Evolutionary conservation across 2,113 vertebrate species (phyloP), one percentile per base, ranked within the genome.

Genomic region (Daboia siamensis): DNA sequence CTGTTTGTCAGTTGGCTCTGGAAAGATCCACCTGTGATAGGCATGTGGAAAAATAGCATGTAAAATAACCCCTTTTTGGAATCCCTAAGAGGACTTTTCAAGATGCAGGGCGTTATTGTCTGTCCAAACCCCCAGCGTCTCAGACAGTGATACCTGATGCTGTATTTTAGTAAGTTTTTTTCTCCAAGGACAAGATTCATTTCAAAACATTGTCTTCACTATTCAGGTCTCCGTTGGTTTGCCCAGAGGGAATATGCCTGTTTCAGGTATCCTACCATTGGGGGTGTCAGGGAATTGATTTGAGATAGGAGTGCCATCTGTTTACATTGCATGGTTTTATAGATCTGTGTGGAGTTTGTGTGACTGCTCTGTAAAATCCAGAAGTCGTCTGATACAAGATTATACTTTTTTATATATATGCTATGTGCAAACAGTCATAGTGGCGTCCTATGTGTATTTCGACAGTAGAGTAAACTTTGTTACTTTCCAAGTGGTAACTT

Each of bases 161-260:
- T 86, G 15, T 15, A 20, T 64, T 86, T 90, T 61, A 54, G 20
- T 52, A 23, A 61, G 74, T 44, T 21, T 90, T 80, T 86, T 29
- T 51, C 92, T 90, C 92, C 57, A 64, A 88, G n/a, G 92, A 46
- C 1, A 26, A 51, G 56, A 93, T 93, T 64, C 13, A 90, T 93
- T 93, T 90, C 92, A 90, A 86, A 93, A 93, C 80, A 90, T 86
- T 64, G 13, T 86, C 59, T 86, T 48, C 39, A 3, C 23, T 90
- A 23, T 24, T 90, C 48, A 90, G 56, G 64, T 86, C n/a, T 90
- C 88, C 48, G 46, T 39, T 44, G 80, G 33, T 54, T 89, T 21
- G 55, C 29, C 88, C 61, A 3, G 46, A 89, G 74, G 48, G 88
- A 90, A 57, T 56, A 61, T 26, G 12, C 6, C 29, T 29, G 88